phyloP scores from a whole-genome alignment of 2,888 invertebrate species.

The Monoplex corrugatus region DNA sequence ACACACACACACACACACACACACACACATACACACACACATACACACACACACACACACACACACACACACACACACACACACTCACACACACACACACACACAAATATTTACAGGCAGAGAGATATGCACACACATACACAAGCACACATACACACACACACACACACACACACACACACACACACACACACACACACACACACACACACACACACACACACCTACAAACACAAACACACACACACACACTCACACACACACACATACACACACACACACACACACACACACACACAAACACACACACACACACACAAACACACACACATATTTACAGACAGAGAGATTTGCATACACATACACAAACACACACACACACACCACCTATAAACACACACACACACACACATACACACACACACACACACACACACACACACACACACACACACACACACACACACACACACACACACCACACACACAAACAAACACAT shows the following conservation, averaged over 20 bases:
- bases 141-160: too few species aligned
- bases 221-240: neutral
- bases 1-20: slow-evolving; percentile 2
- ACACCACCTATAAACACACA: neutral
- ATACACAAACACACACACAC: neutral
- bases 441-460: slow-evolving; percentile 23
- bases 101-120: too few species aligned
- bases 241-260: neutral
- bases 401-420: neutral
- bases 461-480: neutral
- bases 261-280: neutral
- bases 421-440: slow-evolving; percentile 28
- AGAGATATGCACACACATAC: neutral
- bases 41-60: neutral
- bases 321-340: neutral
- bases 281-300: slow-evolving; percentile 6
- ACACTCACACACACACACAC: too few species aligned
- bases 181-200: neutral
- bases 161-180: neutral
- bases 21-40: neutral
- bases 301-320: neutral
- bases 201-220: neutral
- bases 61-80: too few species aligned
- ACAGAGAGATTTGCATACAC: neutral
- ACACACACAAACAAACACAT: neutral